Evolutionary conservation across 1,140 invertebrate genomes (phyloP), one percentile per base, ranked within the genome.

Genomic region (Rhynchophorus ferrugineus): DNA sequence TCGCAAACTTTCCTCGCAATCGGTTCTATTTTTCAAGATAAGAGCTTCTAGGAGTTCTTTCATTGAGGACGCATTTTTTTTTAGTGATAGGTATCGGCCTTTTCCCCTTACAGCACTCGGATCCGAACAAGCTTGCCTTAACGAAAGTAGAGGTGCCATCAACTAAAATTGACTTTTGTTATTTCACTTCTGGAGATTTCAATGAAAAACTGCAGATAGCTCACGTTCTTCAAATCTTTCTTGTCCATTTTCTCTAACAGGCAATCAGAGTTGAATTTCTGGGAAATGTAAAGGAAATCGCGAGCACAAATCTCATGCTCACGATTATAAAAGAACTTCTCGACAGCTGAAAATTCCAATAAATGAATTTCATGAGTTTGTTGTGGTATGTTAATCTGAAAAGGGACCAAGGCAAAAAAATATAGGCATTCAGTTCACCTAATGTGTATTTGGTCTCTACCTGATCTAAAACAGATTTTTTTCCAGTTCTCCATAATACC

Each of bases 61-160:
- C 74, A 88, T 84, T 1, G 79, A 83, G 63, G 82, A 71, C 6
- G 79, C 78, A 60, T 64, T 57, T 56, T 78, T 79, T 19, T 76
- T 72, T 1, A 80, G 62, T 2, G 76, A 69, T 21, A 82, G 57
- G 62, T 81, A 79, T 45, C 73, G 63, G 3, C 60, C 57, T 47
- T 74, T 63, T n/a, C 58, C 53, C 33, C 58, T 49, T 2, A 82
- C 79, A 49, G 77, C 71, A 63, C 84, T 82, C 1, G 85, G 85
- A 69, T 88, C 81, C 14, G 78, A 79, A 65, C 85, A 89, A 1
- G 83, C 83, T 68, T 87, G 82, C 1, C 85, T 73, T 34, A 89
- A 70, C 34, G 76, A 74, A 34, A 84, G 60, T 24, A 89, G 70
- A 2, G 86, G 85, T 46, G 70, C 67, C 49, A 89, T 57, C 34